Base-by-base conservation (phyloP, 2,888 invertebrate genomes). In the Mythimna lalbum region DNA sequence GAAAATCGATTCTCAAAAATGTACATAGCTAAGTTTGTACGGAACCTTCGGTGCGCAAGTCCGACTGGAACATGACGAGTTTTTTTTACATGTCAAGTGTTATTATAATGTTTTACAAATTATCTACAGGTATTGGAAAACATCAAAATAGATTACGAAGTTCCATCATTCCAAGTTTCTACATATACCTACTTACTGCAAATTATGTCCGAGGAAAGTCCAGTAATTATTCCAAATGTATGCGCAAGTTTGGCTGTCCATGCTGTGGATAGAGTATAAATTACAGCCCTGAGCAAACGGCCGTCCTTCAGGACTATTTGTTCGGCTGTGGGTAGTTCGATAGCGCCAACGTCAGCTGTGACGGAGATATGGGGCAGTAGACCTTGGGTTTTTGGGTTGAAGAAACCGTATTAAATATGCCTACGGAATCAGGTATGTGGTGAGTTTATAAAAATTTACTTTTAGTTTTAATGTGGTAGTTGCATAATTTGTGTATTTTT, bases 281-380 rank as follows among this genome's bases (percentile, higher is more conserved):
- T 83, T 59, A 72, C 68, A 50, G 27, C 49, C 27, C 63, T 73
- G 64, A 63, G 60, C 66, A 83, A 84, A 86, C 74, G 59, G n/a
- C 43, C 70, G 53, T 21, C 61, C 43, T 57, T 61, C 57, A 52
- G 39, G 31, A 17, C n/a, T 78, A 61, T 81, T 83, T 72, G 67
- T 55, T 61, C 52, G 55, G 23, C 27, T 47, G 47, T 52, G 66
- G 19, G 14, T 53, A 59, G 56, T 4, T 57, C 65, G 6, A 74
- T 75, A 69, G 60, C 70, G 62, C 74, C n/a, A n/a, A n/a, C n/a
- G 59, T 76, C 23, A 21, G 23, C 56, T 66, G 60, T 53, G 70
- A 52, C 33, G 53, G 73, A 79, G 59, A 69, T 77, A 85, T 77
- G 73, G 72, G 59, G 52, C 57, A 27, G 23, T 47, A 23, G 50